Evolutionary conservation across 2,113 vertebrate species (phyloP), one percentile per base, ranked within the genome.

Genomic region (Elachura formosa): DNA sequence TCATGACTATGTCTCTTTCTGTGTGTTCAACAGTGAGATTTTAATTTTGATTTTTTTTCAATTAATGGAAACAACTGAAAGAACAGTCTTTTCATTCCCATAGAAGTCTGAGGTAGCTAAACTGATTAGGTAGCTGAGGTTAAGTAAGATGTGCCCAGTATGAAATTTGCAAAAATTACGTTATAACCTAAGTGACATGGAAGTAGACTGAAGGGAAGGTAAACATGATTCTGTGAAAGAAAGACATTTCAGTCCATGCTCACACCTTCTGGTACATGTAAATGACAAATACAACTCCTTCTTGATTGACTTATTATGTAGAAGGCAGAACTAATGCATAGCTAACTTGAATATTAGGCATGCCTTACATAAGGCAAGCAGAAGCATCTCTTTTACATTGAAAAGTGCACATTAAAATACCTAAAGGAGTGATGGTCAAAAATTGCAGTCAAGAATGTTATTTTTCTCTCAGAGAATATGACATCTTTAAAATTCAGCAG

Each of bases 401-500:
- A 75, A 48, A 89, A 89, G n/a, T 40, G 54, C 19, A 52, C 36
- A 40, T 45, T 64, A 67, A 85, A 61, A 85, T 26, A 90, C 25
- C 21, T 62, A 67, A 87, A 91, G 28, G 31, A 72, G 28, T 31
- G 83, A 31, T 1, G 25, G 68, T 90, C 82, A 93, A 88, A 89
- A 84, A 80, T 9, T 54, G 46, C 68, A 80, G 88, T 73, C 79
- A 90, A 46, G 68, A 67, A 84, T 59, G 38, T 38, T 93, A 34
- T 58, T 90, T 95, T 92, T 62, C 52, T 84, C 54, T 58, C 49
- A 61, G 31, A 89, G 10, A 68, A 69, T 49, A 67, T 15, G 38
- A 9, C 68, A 75, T 94, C 69, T 89, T 94, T 82, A 94, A 89
- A 95, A 95, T 94, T 94, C 86, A 89, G 54, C 64, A 56, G 48